A percentile compares a stretch with the other conserved stretches of the same genome.
These are phyloP conservation scores for Campoletis raptor DNA, from an alignment of 2,888 invertebrate genomes.

Conservation along the genomic window DNA sequence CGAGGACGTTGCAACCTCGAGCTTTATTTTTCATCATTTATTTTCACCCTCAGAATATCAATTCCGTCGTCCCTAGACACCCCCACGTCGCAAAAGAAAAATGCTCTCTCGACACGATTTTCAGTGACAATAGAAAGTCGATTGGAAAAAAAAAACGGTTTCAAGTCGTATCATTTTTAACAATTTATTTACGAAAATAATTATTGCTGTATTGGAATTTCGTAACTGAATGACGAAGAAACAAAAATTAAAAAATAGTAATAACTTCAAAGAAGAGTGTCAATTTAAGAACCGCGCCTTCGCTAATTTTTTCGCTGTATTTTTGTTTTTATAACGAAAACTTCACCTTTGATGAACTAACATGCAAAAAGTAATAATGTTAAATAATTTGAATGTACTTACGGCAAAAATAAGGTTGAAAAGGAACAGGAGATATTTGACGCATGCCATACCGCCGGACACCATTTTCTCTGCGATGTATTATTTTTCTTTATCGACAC, in stretches of 20 bases:
- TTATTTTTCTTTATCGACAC: conserved; percentile 17
- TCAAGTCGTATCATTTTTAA: not conserved
- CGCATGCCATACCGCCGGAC: conserved; percentile 93
- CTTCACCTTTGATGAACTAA: not conserved
- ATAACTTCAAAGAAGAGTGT: not conserved
- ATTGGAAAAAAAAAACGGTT: not conserved
- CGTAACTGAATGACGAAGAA: not conserved
- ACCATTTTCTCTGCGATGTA: conserved; percentile 87
- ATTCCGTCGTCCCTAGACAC: not conserved
- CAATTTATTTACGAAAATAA: not conserved
- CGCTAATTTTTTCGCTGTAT: no score
- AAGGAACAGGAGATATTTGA: conserved; percentile 94
- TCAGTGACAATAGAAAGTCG: not conserved
- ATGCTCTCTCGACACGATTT: not conserved
- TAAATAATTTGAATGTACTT: conserved; percentile 83
- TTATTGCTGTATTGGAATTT: not conserved
- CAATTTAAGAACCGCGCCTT: not conserved
- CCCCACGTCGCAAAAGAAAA: conserved; percentile 16
- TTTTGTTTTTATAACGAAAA: not conserved
- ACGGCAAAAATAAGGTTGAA: conserved; percentile 96
- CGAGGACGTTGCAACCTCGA: conserved; percentile 22
- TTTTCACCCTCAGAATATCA: conserved; percentile 7
- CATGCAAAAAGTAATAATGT: not conserved
- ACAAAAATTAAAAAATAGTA: not conserved
- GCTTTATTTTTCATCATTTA: conserved; percentile 1